Base-by-base conservation (phyloP, 2,113 vertebrate genomes). In the Halichoerus grypus region DNA sequence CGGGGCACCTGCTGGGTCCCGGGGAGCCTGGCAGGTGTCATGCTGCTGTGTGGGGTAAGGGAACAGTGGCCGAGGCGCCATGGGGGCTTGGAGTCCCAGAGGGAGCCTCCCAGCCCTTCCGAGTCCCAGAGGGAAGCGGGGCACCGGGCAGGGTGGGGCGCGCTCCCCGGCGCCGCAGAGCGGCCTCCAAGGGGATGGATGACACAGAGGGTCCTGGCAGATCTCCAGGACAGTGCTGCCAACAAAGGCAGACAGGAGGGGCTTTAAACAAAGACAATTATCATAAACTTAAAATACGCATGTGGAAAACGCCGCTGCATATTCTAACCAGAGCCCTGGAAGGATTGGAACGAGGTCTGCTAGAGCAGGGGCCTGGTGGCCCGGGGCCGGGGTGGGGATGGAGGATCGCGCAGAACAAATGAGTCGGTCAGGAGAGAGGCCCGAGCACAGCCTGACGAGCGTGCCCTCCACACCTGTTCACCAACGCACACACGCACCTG, bases 301-400 rank as follows among this genome's bases (percentile, higher is more conserved):
- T 11, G 9, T 28, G 36, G 19, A 21, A 36, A 39, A 21, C 18
- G 1, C 11, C 16, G 3, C 13, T 7, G 5, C 39, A 13, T 5
- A 33, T 22, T 65, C 46, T 5, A 81, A 21, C 65, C 14, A 22
- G 21, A 15, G 39, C n/a, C n/a, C n/a, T 3, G 13, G 4, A 14
- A 1, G 4, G 1, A 5, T 4, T 1, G 0, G 7, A 7, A 90
- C 8, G 53, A 3, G 0, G 4, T 15, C 4, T 5, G 1, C 2
- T 24, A 4, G 4, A 21, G 33, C 3, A 0, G 4, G 3, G 11
- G 36, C 4, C 3, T 12, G 4, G 7, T 22, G 1, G 24, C 18
- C 65, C 28, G 1, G 1, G 4, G 31, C 0, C 0, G 9, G 7
- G 3, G 7, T 4, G 18, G 3, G 13, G 28, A 2, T 3, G 8